Base-by-base conservation (phyloP, 1,140 invertebrate genomes). In the Portunus trituberculatus region DNA sequence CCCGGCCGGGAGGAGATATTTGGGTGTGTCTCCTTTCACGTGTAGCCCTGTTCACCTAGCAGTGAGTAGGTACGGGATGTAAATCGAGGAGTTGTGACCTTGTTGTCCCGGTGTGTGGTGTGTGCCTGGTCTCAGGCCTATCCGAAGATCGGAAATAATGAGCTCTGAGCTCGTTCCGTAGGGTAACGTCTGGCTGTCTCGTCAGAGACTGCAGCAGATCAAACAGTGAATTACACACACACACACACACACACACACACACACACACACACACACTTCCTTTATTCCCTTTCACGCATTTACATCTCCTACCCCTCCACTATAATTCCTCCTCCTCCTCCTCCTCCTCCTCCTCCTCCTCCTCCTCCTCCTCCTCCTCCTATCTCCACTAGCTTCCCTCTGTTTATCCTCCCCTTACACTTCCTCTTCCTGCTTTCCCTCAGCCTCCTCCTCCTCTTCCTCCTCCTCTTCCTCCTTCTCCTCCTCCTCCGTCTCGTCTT, bases 191-290 rank as follows among this genome's bases (percentile, higher is more conserved):
- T n/a, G n/a, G n/a, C n/a, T n/a, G n/a, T n/a, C n/a, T n/a, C n/a
- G n/a, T n/a, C n/a, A n/a, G n/a, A n/a, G n/a, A n/a, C n/a, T n/a
- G n/a, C n/a, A n/a, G n/a, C n/a, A n/a, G n/a, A n/a, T n/a, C n/a
- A n/a, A n/a, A n/a, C n/a, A n/a, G n/a, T n/a, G n/a, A n/a, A n/a
- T n/a, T n/a, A 39, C 20, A 28, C 88, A 90, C 46, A 20, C 88
- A 48, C 46, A 90, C 46, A 3, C 29, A 45, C 46, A 25, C 46
- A 90, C 46, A 20, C 86, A 29, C 86, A 88, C 45, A 29, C 28
- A 88, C 86, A 88, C 86, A 29, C 86, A 88, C 31, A 88, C 86
- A 88, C 28, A 20, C 45, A 20, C 45, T 46, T 90, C n/a, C 39
- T 48, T 90, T 39, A 28, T n/a, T 14, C 45, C 32, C 45, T 25